Evolutionary conservation across 2,797 vertebrate genomes (phyloP).

Genomic region (Scolopax bukidnonensis): DNA sequence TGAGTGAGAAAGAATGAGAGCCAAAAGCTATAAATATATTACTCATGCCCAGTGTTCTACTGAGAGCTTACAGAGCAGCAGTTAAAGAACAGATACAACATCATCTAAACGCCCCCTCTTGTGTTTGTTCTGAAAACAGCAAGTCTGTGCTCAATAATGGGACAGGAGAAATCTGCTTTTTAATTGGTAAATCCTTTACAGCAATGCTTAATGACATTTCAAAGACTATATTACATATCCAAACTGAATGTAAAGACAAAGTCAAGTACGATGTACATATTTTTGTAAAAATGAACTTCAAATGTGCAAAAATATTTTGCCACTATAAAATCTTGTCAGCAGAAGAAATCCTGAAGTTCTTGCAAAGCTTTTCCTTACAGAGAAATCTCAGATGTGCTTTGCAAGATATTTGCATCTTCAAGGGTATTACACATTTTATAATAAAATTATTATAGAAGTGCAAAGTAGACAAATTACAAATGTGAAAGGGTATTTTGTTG

Average conservation of each 20-base stretch:
- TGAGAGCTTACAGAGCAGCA: background rate
- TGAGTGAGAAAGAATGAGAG: background rate
- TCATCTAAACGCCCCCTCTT: slow-evolving; percentile 73
- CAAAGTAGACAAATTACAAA: background rate
- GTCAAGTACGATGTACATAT: background rate
- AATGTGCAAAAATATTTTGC: background rate
- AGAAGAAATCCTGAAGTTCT: background rate
- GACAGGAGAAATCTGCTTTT: background rate
- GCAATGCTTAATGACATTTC: background rate
- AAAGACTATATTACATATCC: background rate
- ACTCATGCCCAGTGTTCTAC: background rate
- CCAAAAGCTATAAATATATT: background rate
- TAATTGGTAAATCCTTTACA: background rate
- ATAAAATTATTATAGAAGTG: background rate
- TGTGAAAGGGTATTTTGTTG: background rate
- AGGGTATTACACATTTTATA: background rate
- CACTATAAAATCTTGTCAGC: background rate
- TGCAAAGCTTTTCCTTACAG: background rate
- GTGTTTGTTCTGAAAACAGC: slow-evolving; percentile 65
- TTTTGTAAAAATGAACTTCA: background rate
- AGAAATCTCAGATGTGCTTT: background rate
- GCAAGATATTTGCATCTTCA: background rate
- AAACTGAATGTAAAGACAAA: background rate
- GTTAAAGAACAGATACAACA: background rate
- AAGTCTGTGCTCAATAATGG: background rate